Percentiles rank a stretch among this genome's conserved stretches.
phyloP scores from a whole-genome alignment of 1,140 invertebrate genomes.

The Temnothorax nylanderi region DNA sequence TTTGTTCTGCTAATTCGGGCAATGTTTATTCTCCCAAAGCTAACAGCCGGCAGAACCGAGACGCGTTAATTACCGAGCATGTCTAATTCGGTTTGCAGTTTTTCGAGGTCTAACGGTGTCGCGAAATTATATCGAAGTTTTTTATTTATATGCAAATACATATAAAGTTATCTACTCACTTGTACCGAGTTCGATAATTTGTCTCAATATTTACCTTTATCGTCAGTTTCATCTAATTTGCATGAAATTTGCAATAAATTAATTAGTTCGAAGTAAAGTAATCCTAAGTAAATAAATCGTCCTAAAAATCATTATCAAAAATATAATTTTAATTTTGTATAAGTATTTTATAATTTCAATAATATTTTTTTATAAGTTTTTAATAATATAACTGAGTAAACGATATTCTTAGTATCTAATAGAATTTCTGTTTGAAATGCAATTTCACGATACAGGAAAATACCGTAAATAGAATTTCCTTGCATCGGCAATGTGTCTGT shows the following conservation, averaged over 20 bases:
- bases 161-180: slow-evolving; percentile 25
- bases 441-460: slow-evolving; percentile 30
- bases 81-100: slow-evolving; percentile 75
- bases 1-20: slow-evolving; percentile 71
- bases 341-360: not conserved
- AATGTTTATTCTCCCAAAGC: slow-evolving; percentile 72
- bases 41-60: slow-evolving; percentile 57
- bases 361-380: not conserved
- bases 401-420: not conserved
- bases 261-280: slow-evolving; percentile 1
- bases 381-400: not conserved
- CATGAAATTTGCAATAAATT: not conserved
- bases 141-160: slow-evolving; percentile 14
- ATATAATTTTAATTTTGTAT: not conserved
- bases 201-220: slow-evolving; percentile 17
- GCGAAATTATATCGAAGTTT: slow-evolving; percentile 20
- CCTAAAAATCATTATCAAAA: not conserved
- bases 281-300: not conserved
- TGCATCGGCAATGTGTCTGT: slow-evolving; percentile 11
- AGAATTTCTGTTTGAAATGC: slow-evolving; percentile 32
- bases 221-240: not conserved
- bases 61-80: slow-evolving; percentile 71
- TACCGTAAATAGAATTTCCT: slow-evolving; percentile 32
- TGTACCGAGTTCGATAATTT: slow-evolving; percentile 1
- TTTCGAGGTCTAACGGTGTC: slow-evolving; percentile 48